Conservation (phyloP, 2,797 vertebrate genomes). For the Oryzias sinensis region DNA sequence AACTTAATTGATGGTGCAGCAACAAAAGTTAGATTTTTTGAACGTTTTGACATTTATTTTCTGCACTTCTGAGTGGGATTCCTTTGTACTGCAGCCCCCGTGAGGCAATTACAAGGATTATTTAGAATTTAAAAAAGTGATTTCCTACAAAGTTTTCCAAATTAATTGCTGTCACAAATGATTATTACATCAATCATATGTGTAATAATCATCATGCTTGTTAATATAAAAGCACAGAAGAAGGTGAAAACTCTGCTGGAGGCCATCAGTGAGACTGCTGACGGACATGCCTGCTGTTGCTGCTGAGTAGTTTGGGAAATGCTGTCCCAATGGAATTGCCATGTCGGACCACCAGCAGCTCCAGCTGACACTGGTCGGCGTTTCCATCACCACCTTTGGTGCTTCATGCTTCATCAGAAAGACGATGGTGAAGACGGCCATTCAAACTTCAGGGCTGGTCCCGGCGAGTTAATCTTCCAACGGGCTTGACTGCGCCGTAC, state of each 20-base stretch:
- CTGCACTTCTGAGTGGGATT: too few species aligned
- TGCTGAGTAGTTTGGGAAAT: conserved; percentile 82
- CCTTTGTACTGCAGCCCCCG: too few species aligned
- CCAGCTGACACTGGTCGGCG: conserved; percentile 80
- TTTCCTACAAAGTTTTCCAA: too few species aligned
- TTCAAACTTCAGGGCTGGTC: conserved; percentile 87
- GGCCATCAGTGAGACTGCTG: conserved; percentile 25
- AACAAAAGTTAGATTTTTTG: too few species aligned
- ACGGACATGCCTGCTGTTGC: conserved; percentile 65
- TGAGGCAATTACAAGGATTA: too few species aligned
- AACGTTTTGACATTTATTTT: too few species aligned
- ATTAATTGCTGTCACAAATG: too few species aligned
- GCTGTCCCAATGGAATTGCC: conserved; percentile 81
- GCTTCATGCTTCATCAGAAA: conserved; percentile 79
- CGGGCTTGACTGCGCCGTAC: conserved; percentile 81
- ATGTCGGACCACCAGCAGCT: conserved; percentile 76
- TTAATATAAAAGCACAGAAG: too few species aligned
- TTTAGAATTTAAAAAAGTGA: too few species aligned
- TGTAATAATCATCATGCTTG: too few species aligned
- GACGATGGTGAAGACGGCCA: conserved; percentile 82
- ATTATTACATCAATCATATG: too few species aligned
- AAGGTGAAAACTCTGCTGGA: neutral
- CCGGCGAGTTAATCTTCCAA: conserved; percentile 82
- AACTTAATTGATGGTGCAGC: too few species aligned
- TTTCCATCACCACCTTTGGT: conserved; percentile 74